phyloP scores from a whole-genome alignment of 2,888 invertebrate genomes.

The Tetranychus truncatus region DNA sequence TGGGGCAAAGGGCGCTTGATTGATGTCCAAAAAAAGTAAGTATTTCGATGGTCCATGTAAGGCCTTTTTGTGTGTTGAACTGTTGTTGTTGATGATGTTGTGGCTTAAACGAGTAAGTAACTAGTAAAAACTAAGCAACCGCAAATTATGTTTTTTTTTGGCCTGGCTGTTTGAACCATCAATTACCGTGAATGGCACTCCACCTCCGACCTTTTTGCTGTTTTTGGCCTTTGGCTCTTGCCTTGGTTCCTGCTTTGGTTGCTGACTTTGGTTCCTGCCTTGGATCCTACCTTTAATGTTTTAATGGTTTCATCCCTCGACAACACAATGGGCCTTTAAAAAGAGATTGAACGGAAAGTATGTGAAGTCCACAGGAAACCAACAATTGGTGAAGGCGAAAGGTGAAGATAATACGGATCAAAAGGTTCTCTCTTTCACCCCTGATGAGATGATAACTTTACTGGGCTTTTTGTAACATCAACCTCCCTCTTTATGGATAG shows the following conservation, averaged over 20 bases:
- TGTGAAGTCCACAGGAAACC: background rate
- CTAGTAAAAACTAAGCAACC: background rate
- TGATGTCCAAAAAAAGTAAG: background rate
- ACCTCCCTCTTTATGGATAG: too few relatives aligned
- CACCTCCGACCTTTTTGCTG: background rate
- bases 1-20: background rate
- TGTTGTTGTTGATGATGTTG: background rate
- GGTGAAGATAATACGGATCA: background rate
- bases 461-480: background rate
- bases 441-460: background rate
- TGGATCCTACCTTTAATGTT: too few relatives aligned
- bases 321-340: background rate
- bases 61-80: background rate
- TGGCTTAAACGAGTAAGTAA: background rate
- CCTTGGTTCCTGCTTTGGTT: background rate
- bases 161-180: background rate
- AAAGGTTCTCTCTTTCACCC: background rate
- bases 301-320: too few relatives aligned
- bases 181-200: background rate
- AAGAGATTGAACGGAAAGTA: background rate
- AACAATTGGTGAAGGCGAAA: background rate
- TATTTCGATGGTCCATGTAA: background rate
- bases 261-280: background rate
- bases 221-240: background rate
- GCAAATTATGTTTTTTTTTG: background rate